phyloP scores from a whole-genome alignment of 2,888 invertebrate species.

The Lysandra coridon region DNA sequence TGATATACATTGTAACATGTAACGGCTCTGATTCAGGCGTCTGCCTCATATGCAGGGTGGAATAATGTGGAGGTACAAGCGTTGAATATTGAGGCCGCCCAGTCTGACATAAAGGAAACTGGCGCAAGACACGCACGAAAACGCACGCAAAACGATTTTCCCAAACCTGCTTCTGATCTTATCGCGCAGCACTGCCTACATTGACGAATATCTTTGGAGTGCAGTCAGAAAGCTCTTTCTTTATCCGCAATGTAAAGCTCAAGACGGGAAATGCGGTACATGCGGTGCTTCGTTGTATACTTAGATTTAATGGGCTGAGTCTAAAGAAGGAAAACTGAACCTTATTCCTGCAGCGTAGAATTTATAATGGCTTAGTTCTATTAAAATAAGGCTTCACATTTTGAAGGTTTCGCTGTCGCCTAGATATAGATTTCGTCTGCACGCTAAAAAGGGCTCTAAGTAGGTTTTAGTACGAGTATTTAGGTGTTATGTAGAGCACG shows the following conservation, averaged over 20 bases:
- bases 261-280: constrained; percentile 13
- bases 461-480: constrained; percentile 30
- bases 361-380: constrained; percentile 45
- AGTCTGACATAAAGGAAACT: constrained; percentile 66
- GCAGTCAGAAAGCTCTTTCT: neutral
- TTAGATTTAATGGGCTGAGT: neutral
- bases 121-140: constrained; percentile 69
- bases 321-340: constrained; percentile 46
- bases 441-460: constrained; percentile 43
- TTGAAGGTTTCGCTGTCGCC: constrained; percentile 59
- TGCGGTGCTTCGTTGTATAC: neutral
- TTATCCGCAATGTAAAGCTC: constrained; percentile 14
- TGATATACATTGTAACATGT: constrained; percentile 20
- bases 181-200: constrained; percentile 1
- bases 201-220: neutral
- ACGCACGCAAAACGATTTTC: constrained; percentile 61
- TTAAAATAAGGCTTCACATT: constrained; percentile 63
- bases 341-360: constrained; percentile 46
- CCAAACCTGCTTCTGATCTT: neutral
- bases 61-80: constrained; percentile 72
- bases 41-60: constrained; percentile 62
- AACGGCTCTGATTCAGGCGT: constrained; percentile 25
- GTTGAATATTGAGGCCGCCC: constrained; percentile 73
- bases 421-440: constrained; percentile 53
- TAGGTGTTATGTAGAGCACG: constrained; percentile 11